Base-by-base conservation (phyloP, 2,888 invertebrate species). In the Matsumyia berberina region DNA sequence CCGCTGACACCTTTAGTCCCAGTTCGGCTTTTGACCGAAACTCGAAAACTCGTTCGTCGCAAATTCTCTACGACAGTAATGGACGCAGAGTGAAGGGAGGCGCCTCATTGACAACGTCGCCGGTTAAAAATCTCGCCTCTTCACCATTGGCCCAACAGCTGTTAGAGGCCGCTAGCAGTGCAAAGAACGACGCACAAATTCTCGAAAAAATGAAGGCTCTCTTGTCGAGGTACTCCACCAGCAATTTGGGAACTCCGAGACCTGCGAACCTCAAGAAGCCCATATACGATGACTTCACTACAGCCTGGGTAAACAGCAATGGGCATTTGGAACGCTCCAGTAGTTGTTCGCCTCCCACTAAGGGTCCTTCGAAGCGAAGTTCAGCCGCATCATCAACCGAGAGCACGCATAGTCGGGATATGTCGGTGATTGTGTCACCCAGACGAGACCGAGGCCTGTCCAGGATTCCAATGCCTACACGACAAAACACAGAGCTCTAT, bases 131-230 rank as follows among this genome's bases (percentile, higher is more conserved):
- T 46, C 92, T 91, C 93, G 94, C 76, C 94, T 95, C 90, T 74
- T 95, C 95, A 5, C 93, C 95, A 4, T 90, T 96, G 51, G 94
- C 94, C 19, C 94, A 96, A 88, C 95, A 96, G 89, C 94, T 96
- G 33, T 90, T 96, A 2, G 93, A 95, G 87, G 95, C 95, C 29
- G 94, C 96, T 4, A 95, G 94, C 88, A 94, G 89, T 86, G 94
- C 95, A 0, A 94, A 95, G 88, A 95, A 96, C 87, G 96, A 96
- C 88, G 94, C 94, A 5, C 92, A 94, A 86, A 95, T 96, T 70
- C 92, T 96, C 24, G 94, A 95, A 87, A 95, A 96, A 90, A 94
- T 96, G 92, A 96, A 96, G 89, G 95, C 95, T 77, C 89, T 95
- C 39, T 89, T 95, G n/a, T 93, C 93, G 44, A 93, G 94, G 83